Percentiles rank a stretch among this genome's conserved stretches.
These are phyloP conservation scores for Notothenia coriiceps DNA, from an alignment of 2,113 vertebrate species.

Conservation along the genomic window DNA sequence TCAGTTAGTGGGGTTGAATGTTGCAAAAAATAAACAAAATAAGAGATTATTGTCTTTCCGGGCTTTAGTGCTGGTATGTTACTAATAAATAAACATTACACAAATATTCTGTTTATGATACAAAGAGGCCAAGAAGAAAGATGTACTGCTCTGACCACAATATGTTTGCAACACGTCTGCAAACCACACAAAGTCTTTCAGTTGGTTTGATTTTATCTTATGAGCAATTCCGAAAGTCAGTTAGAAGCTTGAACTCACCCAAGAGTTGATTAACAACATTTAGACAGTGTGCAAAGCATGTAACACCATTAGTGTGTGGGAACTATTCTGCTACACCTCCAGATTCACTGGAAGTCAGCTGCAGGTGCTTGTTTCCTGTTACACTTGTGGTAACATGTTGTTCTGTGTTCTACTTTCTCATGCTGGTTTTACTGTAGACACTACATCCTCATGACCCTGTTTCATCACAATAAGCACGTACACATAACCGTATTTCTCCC, in stretches of 20 bases:
- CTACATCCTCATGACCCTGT: neutral
- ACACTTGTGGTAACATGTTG: neutral
- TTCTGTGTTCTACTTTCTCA: neutral
- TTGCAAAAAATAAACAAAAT: neutral
- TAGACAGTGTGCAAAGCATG: neutral
- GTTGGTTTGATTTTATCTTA: neutral
- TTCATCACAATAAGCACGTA: neutral
- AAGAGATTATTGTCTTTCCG: neutral
- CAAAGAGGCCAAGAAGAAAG: neutral
- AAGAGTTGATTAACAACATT: no score
- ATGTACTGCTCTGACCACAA: neutral
- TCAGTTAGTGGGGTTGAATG: conserved; percentile 18
- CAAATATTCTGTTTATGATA: neutral
- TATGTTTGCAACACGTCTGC: neutral
- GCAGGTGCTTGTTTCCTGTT: conserved; percentile 13
- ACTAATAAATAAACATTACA: neutral
- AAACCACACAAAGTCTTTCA: neutral
- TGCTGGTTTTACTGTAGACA: neutral
- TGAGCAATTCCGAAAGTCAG: neutral
- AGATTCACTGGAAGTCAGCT: neutral
- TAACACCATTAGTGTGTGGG: no score
- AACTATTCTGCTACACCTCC: neutral
- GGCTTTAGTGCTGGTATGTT: neutral
- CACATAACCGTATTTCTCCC: no score
- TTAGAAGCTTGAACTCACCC: neutral